Conservation (phyloP, 2,888 invertebrate species). For the Plebejus melissa region DNA sequence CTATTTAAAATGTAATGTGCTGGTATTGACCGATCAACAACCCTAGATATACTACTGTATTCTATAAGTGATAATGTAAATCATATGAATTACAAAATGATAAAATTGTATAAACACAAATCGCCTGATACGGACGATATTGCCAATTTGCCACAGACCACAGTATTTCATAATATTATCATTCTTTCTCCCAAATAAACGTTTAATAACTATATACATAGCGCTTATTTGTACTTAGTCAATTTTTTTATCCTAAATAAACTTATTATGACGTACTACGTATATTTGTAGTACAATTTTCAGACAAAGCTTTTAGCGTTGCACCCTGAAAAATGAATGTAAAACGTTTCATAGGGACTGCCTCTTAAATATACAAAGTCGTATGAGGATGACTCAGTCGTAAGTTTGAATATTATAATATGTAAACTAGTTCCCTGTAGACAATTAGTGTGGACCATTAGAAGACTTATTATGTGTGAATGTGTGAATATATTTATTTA, state of each 20-base stretch:
- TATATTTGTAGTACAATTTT: too few species aligned
- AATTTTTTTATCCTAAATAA: too few species aligned
- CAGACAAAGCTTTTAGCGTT: not conserved
- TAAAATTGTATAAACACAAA: too few species aligned
- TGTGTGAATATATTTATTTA: conserved; percentile 35
- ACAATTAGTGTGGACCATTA: conserved; percentile 73
- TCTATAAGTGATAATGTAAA: too few species aligned
- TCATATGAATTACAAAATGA: too few species aligned
- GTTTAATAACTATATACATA: too few species aligned
- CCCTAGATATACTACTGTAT: not conserved
- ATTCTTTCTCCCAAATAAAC: too few species aligned
- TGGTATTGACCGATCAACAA: not conserved
- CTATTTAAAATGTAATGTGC: not conserved
- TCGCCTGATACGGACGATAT: too few species aligned
- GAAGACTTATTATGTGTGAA: conserved; percentile 56
- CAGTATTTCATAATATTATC: too few species aligned
- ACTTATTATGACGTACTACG: too few species aligned
- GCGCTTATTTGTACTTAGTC: too few species aligned
- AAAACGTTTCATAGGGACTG: conserved; percentile 22
- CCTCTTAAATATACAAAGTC: conserved; percentile 62
- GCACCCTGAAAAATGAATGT: conserved; percentile 4
- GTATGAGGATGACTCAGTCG: conserved; percentile 72
- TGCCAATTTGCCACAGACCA: too few species aligned
- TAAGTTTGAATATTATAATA: conserved; percentile 75
- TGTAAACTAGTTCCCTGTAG: conserved; percentile 68